Percentiles rank a stretch among this genome's conserved stretches.
Evolutionary conservation across 2,888 invertebrate genomes (phyloP).

Genomic region (Ornithoptera priamus): DNA sequence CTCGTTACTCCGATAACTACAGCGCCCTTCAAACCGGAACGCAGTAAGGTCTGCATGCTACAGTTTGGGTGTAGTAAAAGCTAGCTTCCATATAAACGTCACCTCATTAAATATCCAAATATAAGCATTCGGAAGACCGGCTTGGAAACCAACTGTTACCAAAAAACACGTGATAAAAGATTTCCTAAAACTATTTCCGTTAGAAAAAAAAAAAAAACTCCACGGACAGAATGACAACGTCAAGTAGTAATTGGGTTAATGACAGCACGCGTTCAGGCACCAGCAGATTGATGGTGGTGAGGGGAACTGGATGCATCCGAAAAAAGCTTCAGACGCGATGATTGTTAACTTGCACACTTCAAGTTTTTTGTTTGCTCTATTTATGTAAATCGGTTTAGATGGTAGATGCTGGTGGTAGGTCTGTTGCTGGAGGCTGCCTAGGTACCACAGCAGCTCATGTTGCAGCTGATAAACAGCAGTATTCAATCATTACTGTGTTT

Average conservation of each 20-base stretch:
- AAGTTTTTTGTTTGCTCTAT: slow-evolving; percentile 47
- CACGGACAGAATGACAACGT: slow-evolving; percentile 66
- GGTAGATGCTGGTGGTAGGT: no score
- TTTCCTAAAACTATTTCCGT: slow-evolving; percentile 32
- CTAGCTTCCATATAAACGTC: no score
- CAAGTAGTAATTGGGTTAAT: slow-evolving; percentile 69
- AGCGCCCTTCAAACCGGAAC: no score
- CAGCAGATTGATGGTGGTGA: slow-evolving; percentile 57
- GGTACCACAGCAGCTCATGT: no score
- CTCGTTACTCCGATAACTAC: no score
- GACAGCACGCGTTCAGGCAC: slow-evolving; percentile 64
- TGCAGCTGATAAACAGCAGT: no score
- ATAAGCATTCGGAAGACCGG: no score
- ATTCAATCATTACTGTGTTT: no score
- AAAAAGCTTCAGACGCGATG: slow-evolving; percentile 51
- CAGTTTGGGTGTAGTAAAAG: no score
- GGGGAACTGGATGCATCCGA: slow-evolving; percentile 46
- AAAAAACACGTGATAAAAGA: background rate
- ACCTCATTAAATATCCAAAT: no score
- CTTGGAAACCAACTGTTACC: background rate
- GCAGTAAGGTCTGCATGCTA: no score
- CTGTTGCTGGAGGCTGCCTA: no score
- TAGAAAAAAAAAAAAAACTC: background rate
- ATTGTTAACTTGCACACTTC: slow-evolving; percentile 51
- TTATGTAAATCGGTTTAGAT: slow-evolving; percentile 37